Evolutionary conservation across 2,888 invertebrate species (phyloP).

Genomic region (Tiliacea citrago): DNA sequence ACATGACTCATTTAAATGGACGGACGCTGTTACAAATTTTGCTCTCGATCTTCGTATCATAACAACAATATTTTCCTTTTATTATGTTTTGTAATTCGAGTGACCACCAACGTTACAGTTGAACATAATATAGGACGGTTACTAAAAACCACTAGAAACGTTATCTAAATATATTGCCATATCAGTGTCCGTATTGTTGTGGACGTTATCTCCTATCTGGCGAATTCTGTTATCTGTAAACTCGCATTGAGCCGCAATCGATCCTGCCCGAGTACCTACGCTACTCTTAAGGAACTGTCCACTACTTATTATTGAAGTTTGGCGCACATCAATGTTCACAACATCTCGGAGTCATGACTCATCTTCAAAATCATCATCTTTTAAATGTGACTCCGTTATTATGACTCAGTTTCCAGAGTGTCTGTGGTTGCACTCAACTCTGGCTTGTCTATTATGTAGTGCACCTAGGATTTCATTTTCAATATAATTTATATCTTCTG

Average conservation of each 20-base stretch:
- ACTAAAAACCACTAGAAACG: conserved; percentile 62
- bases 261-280: conserved; percentile 41
- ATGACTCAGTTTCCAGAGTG: conserved; percentile 6
- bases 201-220: conserved; percentile 71
- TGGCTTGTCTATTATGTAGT: not conserved
- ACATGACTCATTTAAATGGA: conserved; percentile 55
- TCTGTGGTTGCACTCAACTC: not conserved
- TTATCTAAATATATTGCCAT: conserved; percentile 64
- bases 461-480: not conserved
- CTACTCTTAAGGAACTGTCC: conserved; percentile 7
- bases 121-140: conserved; percentile 27
- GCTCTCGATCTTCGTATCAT: conserved; percentile 13
- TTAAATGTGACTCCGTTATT: not conserved
- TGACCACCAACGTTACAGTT: conserved; percentile 10
- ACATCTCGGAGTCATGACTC: not conserved
- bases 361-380: not conserved
- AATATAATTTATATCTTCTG: not conserved
- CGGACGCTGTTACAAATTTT: conserved; percentile 15
- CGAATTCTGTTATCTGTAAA: conserved; percentile 68
- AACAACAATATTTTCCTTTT: conserved; percentile 6
- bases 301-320: not conserved
- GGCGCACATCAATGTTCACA: not conserved
- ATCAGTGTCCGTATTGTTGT: conserved; percentile 77
- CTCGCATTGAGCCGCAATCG: conserved; percentile 60
- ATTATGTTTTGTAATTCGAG: conserved; percentile 17